Evolutionary conservation across 1,140 invertebrate genomes (phyloP).

Genomic region (Arion vulgaris): DNA sequence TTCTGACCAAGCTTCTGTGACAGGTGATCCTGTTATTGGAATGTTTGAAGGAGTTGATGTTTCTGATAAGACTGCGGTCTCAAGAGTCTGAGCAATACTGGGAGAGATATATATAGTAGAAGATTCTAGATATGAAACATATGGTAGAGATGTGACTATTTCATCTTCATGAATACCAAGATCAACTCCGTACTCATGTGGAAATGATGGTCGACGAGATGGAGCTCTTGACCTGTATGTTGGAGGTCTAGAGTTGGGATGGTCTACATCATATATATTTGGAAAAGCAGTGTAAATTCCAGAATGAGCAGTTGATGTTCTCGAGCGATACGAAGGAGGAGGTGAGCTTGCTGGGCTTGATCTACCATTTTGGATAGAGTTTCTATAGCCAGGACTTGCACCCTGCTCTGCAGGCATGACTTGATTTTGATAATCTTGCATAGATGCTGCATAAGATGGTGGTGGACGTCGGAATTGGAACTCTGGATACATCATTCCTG

Average conservation of each 20-base stretch:
- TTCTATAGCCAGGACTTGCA: background rate
- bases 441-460: constrained; percentile 69
- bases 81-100: no score
- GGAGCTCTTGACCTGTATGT: constrained; percentile 66
- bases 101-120: no score
- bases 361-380: constrained; percentile 40
- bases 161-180: no score
- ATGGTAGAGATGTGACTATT: no score
- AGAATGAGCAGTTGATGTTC: constrained; percentile 65
- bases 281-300: constrained; percentile 70
- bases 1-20: no score
- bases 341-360: constrained; percentile 66
- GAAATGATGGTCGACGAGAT: constrained; percentile 54
- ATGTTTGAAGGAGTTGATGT: no score
- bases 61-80: no score
- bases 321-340: constrained; percentile 69
- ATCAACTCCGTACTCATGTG: constrained; percentile 2
- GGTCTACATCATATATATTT: constrained; percentile 48
- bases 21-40: no score
- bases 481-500: constrained; percentile 70
- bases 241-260: constrained; percentile 66
- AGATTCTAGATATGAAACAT: no score
- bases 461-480: constrained; percentile 69
- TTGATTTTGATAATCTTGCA: constrained; percentile 69
- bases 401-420: constrained; percentile 42